These are phyloP conservation scores for Zygothrica quintamaculata DNA, from an alignment of 2,888 invertebrate genomes.

Conservation along the genomic window DNA sequence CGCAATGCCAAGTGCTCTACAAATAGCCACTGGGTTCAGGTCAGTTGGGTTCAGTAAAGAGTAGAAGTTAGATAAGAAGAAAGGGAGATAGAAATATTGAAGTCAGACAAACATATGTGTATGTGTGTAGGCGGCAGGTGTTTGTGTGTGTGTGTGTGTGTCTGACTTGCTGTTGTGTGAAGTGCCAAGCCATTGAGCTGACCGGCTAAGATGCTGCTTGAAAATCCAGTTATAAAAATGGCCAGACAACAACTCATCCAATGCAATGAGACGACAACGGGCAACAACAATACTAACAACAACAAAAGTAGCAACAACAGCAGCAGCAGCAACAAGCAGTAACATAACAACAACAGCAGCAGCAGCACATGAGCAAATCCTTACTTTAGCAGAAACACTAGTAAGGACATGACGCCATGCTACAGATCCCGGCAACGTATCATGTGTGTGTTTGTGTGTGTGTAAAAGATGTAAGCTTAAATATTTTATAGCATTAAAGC, in stretches of 20 bases:
- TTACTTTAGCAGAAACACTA: conserved; percentile 27
- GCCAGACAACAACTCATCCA: conserved; percentile 59
- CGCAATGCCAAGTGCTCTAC: conserved; percentile 65
- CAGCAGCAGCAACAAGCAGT: too few relatives aligned
- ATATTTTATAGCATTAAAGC: conserved; percentile 78
- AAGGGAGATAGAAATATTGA: conserved; percentile 41
- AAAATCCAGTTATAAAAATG: conserved; percentile 77
- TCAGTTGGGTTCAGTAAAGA: conserved; percentile 56
- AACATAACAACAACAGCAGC: conserved; percentile 3
- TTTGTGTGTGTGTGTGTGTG: conserved; percentile 10
- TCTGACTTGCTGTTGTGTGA: conserved; percentile 38
- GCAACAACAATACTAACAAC: conserved; percentile 20
- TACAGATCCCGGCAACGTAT: conserved; percentile 14
- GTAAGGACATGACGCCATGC: conserved; percentile 25
- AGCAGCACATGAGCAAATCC: conserved; percentile 37
- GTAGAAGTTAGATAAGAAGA: conserved; percentile 58
- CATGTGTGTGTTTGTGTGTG: too few relatives aligned
- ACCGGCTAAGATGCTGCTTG: conserved; percentile 57
- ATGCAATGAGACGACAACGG: conserved; percentile 53
- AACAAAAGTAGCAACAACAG: conserved; percentile 2
- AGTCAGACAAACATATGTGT: conserved; percentile 37
- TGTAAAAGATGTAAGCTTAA: conserved; percentile 77
- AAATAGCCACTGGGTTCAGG: conserved; percentile 58
- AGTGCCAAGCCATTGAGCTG: conserved; percentile 61
- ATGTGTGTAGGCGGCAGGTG: conserved; percentile 1